Base-by-base conservation (phyloP, 2,888 invertebrate species). In the Venusia cambrica region DNA sequence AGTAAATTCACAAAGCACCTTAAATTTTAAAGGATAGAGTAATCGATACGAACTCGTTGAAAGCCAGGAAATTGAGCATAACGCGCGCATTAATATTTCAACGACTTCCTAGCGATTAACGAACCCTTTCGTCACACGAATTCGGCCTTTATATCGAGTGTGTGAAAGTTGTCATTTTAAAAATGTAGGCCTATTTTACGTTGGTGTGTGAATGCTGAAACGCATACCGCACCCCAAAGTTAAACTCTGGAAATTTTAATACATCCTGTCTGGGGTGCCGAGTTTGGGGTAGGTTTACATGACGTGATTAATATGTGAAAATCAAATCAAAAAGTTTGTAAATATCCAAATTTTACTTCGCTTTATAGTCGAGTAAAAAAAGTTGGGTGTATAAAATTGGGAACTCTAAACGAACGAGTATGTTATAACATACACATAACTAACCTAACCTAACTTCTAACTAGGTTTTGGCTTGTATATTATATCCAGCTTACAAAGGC, bases 41-140 rank as follows among this genome's bases (percentile, higher is more conserved):
- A 72, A 73, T 73, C 77, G 72, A 77, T 75, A 73, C 69, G 70
- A 67, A 65, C 68, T 70, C 69, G 74, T 72, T 73, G 76, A 78
- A 75, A 77, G 75, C 74, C 77, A 77, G 81, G 81, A 84, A 83
- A 83, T 83, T 84, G 83, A 74, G 80, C 81, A 80, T 80, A 79
- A 80, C 78, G 72, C 62, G 57, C 62, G 71, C 70, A 75, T 84
- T 80, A 83, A 83, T 81, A 81, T 81, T 84, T 81, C 72, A 81
- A 75, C 74, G 72, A 76, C 75, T 75, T 76, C 76, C 76, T 72
- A 71, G 54, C 73, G 73, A 76, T 79, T 77, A 76, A 67, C 67
- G 54, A 45, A 54, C 48, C 44, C 35, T 49, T 40, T 44, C 18
- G 20, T 35, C 37, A 32, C 28, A 25, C 39, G 12, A 66, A 47